These are phyloP conservation scores for Zaprionus taronus DNA, from an alignment of 1,140 invertebrate genomes.

Conservation along the genomic window DNA sequence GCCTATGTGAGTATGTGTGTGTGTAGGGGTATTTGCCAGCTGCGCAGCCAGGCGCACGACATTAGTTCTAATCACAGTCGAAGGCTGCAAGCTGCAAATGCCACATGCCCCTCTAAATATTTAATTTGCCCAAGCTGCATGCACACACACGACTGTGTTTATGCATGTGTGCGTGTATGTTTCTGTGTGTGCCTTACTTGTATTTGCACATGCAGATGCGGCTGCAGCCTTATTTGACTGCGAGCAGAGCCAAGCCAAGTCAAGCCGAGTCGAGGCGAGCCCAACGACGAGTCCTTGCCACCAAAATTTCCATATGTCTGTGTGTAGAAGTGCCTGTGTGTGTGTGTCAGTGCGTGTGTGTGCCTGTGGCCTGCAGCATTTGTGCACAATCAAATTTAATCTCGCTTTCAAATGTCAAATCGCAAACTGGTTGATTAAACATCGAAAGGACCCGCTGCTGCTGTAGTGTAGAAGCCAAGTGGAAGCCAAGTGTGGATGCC, in stretches of 20 bases:
- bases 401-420: slow-evolving; percentile 64
- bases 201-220: slow-evolving; percentile 45
- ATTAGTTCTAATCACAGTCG: slow-evolving; percentile 43
- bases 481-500: not conserved
- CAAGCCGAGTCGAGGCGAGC: slow-evolving; percentile 11
- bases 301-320: slow-evolving; percentile 30
- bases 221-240: slow-evolving; percentile 42
- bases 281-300: slow-evolving; percentile 24
- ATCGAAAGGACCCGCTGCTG: slow-evolving; percentile 1
- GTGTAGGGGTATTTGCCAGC: slow-evolving; percentile 8
- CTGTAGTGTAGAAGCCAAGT: not conserved
- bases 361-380: slow-evolving; percentile 35
- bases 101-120: slow-evolving; percentile 54
- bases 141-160: not conserved
- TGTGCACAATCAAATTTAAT: slow-evolving; percentile 59
- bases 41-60: slow-evolving; percentile 28
- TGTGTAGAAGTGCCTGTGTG: slow-evolving; percentile 25
- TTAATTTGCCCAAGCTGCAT: slow-evolving; percentile 41
- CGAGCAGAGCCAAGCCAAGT: slow-evolving; percentile 19
- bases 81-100: slow-evolving; percentile 28
- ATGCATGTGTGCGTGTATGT: slow-evolving; percentile 5
- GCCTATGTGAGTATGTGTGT: not conserved
- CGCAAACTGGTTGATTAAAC: slow-evolving; percentile 50
- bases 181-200: slow-evolving; percentile 5
- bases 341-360: slow-evolving; percentile 28